phyloP scores from a whole-genome alignment of 2,113 vertebrate species.

The Potamarius usumacintae region DNA sequence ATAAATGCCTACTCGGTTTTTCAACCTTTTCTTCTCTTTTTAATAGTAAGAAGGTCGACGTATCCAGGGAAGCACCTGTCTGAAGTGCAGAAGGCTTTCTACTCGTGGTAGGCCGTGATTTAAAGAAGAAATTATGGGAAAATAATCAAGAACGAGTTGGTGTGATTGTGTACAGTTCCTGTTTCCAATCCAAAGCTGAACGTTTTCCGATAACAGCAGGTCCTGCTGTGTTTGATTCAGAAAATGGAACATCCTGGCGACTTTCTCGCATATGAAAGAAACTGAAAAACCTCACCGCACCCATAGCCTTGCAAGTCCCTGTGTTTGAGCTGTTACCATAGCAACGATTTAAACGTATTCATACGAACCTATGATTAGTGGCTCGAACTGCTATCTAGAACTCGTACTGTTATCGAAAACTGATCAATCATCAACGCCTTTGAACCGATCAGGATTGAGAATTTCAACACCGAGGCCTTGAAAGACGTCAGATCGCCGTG shows the following conservation, averaged over 20 bases:
- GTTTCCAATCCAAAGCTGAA: background rate
- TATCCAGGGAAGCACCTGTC: no score
- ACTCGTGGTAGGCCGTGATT: no score
- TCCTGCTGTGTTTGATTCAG: background rate
- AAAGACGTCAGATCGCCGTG: background rate
- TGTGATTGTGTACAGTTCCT: background rate
- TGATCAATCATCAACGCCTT: no score
- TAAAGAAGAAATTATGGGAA: background rate
- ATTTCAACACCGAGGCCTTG: background rate
- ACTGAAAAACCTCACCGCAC: background rate
- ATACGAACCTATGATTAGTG: background rate
- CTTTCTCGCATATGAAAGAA: background rate
- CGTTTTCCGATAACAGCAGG: background rate
- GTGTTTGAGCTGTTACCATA: background rate
- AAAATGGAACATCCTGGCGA: background rate
- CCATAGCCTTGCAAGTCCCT: background rate
- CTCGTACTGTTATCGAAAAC: background rate
- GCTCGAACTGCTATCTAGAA: background rate
- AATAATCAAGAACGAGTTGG: background rate
- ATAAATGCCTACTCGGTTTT: background rate
- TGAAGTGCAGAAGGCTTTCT: no score
- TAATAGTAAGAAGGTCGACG: no score
- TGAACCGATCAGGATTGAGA: background rate
- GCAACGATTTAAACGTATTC: background rate
- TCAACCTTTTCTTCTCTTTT: background rate